A percentile compares a stretch with the other conserved stretches of the same genome.
phyloP scores from a whole-genome alignment of 2,888 invertebrate genomes.

The Coelopa pilipes region DNA sequence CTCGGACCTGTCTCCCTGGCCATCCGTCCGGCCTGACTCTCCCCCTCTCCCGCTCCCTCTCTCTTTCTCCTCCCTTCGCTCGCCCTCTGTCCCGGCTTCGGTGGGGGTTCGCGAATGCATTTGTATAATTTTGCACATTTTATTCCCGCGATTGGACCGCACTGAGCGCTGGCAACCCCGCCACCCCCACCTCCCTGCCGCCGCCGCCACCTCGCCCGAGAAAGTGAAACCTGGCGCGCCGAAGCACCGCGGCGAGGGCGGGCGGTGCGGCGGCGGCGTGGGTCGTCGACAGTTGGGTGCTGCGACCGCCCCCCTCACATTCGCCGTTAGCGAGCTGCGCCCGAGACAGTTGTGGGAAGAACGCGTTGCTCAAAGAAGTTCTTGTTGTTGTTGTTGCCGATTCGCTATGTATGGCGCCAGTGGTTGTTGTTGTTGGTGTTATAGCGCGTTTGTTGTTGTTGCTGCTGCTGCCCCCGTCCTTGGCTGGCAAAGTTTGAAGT shows the following conservation, averaged over 20 bases:
- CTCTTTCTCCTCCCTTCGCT: too few species aligned
- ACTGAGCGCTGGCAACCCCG: too few species aligned
- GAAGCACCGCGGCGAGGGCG: neutral
- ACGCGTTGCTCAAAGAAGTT: slow-evolving; percentile 30
- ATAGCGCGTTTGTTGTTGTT: too few species aligned
- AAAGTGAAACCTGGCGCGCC: slow-evolving; percentile 23
- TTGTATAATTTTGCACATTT: slow-evolving; percentile 41
- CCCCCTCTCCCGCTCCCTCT: too few species aligned
- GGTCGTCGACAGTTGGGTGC: neutral
- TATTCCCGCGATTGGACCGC: slow-evolving; percentile 27
- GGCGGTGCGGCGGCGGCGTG: neutral
- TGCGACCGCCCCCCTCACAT: neutral
- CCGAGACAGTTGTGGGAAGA: slow-evolving; percentile 40
- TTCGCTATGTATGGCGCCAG: too few species aligned
- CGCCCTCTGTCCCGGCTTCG: neutral
- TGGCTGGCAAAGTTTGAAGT: slow-evolving; percentile 17
- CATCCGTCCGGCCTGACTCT: too few species aligned
- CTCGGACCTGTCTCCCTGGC: too few species aligned
- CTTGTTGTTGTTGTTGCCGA: too few species aligned
- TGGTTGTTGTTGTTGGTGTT: too few species aligned
- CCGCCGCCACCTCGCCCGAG: neutral
- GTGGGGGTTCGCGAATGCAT: slow-evolving; percentile 17
- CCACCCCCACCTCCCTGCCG: too few species aligned
- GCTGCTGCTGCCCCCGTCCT: slow-evolving; percentile 1
- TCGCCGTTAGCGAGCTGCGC: slow-evolving; percentile 37